Base-by-base conservation (phyloP, 2,797 vertebrate species). In the Rhinoraja longicauda region DNA sequence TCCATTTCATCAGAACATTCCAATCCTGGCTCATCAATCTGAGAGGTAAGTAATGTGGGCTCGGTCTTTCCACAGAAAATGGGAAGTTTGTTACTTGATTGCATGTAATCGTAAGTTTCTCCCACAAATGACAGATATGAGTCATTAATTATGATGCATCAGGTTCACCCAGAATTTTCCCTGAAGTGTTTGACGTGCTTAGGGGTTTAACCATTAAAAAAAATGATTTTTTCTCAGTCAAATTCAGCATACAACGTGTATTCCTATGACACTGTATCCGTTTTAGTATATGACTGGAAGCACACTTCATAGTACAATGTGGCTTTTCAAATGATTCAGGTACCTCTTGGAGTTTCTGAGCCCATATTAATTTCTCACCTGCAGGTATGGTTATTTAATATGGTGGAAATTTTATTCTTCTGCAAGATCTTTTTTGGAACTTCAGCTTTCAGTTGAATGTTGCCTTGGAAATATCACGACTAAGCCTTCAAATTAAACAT, bases 361-460 rank as follows among this genome's bases (percentile, higher is more conserved):
- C 26, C 45, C 6, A 19, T 90, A 84, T 86, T 93, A 45, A 81
- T 86, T 93, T 93, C 93, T 92, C 59, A 93, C 93, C 93, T 67
- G 84, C 64, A 90, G 93, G 64, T 92, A 82, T 82, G 73, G 93
- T 93, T 86, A 93, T 86, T 91, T 93, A 93, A 93, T 93, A 92
- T 73, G 62, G 26, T 67, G 57, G 53, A 93, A 62, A 29, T n/a
- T 70, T 76, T 90, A 92, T 78, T 73, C 62, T 73, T 77, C 62
- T 93, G 76, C 72, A 92, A 92, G 57, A 93, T 67, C 76, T 32
- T 57, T 90, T 62, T 62, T 72, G 67, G 90, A 67, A 26, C 64
- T 78, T 53, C 5, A 13, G 64, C 88, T 88, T 90, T 92, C 53
- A 78, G 86, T 75, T 91, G 75, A 77, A 70, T 93, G 78, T 93